phyloP scores from a whole-genome alignment of 2,797 vertebrate genomes.

The Serranus cabrilla region DNA sequence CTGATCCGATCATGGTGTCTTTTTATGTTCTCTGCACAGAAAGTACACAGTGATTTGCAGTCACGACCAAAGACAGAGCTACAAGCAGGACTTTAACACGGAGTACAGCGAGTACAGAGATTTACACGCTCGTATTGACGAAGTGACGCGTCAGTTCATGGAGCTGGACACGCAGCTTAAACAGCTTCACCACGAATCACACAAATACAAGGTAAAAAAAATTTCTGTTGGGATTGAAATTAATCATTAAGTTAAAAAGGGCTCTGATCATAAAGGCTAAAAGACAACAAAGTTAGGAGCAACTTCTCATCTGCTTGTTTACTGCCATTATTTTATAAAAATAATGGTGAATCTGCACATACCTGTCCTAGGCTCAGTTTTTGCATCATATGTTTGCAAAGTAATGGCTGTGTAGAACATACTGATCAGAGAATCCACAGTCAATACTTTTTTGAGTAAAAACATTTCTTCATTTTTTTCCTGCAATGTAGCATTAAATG shows the following conservation, averaged over 20 bases:
- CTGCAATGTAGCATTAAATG: background rate
- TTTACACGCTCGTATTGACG: conserved; percentile 91
- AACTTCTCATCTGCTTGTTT: background rate
- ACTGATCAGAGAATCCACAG: too few relatives aligned
- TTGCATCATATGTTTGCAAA: background rate
- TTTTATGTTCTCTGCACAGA: conserved; percentile 71
- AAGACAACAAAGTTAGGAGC: background rate
- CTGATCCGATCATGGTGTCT: background rate
- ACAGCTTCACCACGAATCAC: conserved; percentile 87
- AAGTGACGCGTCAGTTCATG: conserved; percentile 91
- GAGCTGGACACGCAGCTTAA: conserved; percentile 91
- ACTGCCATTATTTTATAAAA: background rate
- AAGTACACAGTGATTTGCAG: conserved; percentile 88
- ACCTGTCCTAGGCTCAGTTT: background rate
- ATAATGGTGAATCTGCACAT: background rate
- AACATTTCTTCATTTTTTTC: background rate
- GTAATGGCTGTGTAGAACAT: background rate
- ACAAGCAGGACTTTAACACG: conserved; percentile 94
- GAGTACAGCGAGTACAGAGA: conserved; percentile 94
- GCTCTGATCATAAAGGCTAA: too few relatives aligned
- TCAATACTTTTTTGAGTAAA: too few relatives aligned
- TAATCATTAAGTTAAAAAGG: too few relatives aligned
- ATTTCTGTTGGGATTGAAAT: too few relatives aligned
- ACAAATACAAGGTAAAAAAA: conserved; percentile 90
- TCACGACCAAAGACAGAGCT: conserved; percentile 90